A percentile compares a stretch with the other conserved stretches of the same genome.
These are phyloP conservation scores for Drosophila cognata DNA, from an alignment of 2,888 invertebrate genomes.

Conservation along the genomic window DNA sequence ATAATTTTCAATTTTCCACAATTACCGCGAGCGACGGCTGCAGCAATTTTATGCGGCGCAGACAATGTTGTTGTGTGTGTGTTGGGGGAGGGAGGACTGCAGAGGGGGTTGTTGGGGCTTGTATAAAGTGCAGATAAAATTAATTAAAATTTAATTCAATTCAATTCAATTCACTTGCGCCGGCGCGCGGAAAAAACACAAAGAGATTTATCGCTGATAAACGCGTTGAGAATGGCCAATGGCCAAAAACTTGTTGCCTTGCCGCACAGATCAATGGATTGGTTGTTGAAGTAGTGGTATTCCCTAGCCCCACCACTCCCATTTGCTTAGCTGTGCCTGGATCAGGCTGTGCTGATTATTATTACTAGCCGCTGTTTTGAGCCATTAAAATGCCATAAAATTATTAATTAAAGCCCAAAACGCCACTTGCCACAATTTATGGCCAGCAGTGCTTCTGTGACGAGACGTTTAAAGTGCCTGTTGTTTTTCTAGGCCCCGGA, in stretches of 20 bases:
- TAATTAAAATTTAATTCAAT: conserved; percentile 82
- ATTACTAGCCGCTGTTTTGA: conserved; percentile 32
- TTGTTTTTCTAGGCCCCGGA: conserved; percentile 18
- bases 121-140: conserved; percentile 76
- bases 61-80: conserved; percentile 21
- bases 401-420: conserved; percentile 78
- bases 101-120: background rate
- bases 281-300: conserved; percentile 6
- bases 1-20: conserved; percentile 81
- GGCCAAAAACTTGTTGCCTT: conserved; percentile 48
- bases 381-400: conserved; percentile 81
- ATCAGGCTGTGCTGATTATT: conserved; percentile 67
- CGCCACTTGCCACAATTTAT: conserved; percentile 76
- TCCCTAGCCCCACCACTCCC: background rate
- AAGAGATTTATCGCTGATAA: conserved; percentile 82
- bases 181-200: conserved; percentile 78
- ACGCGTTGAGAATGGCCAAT: conserved; percentile 76
- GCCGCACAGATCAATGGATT: conserved; percentile 69
- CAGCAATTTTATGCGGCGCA: conserved; percentile 52
- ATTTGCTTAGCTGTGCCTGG: conserved; percentile 14
- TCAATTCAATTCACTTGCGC: conserved; percentile 79
- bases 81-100: background rate
- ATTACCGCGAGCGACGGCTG: conserved; percentile 59
- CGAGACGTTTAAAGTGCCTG: conserved; percentile 19
- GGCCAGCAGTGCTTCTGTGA: conserved; percentile 41